phyloP scores from a whole-genome alignment of 2,888 invertebrate species.

The Patella pellucida region DNA sequence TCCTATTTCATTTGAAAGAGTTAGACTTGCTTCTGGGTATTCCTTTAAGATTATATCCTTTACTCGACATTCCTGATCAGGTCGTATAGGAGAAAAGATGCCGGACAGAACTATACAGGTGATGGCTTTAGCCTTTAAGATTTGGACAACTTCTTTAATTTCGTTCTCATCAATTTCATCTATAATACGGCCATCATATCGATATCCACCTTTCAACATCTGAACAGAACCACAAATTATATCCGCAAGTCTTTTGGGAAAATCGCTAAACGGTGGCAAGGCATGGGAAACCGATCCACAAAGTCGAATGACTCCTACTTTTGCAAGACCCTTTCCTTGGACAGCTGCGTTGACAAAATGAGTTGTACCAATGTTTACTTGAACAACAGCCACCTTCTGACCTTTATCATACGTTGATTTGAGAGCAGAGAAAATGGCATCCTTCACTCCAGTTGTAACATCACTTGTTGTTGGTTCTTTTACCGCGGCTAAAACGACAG shows the following conservation, averaged over 20 bases:
- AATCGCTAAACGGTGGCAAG: constrained; percentile 61
- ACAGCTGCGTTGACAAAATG: constrained; percentile 68
- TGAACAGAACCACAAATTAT: constrained; percentile 43
- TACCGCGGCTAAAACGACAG: constrained; percentile 46
- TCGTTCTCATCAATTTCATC: constrained; percentile 47
- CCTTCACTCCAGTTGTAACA: constrained; percentile 54
- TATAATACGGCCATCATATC: constrained; percentile 61
- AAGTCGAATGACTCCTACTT: constrained; percentile 60
- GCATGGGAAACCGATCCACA: constrained; percentile 59
- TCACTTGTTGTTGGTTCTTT: constrained; percentile 61
- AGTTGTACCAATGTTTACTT: constrained; percentile 65
- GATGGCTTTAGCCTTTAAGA: constrained; percentile 41
- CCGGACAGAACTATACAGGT: constrained; percentile 59
- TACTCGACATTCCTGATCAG: constrained; percentile 53
- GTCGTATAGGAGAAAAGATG: constrained; percentile 59
- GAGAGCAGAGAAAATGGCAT: constrained; percentile 36
- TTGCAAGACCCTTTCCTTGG: constrained; percentile 55
- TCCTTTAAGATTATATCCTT: constrained; percentile 39
- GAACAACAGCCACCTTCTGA: constrained; percentile 32
- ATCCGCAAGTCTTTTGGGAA: constrained; percentile 48
- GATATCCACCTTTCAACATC: constrained; percentile 59
- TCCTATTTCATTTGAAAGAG: constrained; percentile 60
- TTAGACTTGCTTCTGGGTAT: constrained; percentile 56
- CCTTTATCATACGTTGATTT: constrained; percentile 19
- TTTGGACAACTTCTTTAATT: constrained; percentile 40